phyloP scores from a whole-genome alignment of 2,797 vertebrate genomes.

The Lithobates pipiens region DNA sequence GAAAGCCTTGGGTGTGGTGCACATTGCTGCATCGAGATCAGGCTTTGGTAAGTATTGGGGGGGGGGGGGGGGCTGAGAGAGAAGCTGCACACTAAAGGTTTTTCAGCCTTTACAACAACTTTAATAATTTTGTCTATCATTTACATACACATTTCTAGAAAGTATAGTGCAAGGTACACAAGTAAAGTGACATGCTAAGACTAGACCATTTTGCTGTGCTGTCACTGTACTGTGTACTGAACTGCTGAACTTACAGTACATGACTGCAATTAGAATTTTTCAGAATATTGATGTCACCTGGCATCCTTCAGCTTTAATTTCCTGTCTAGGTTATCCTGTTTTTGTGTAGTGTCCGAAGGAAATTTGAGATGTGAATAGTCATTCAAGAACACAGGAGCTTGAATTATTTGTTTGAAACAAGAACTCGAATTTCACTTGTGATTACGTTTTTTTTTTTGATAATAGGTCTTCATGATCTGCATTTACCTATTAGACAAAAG shows the following conservation, averaged over 20 bases:
- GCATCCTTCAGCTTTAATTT: neutral
- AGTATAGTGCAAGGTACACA: neutral
- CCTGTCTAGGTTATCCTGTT: neutral
- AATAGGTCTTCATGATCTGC: constrained; percentile 9
- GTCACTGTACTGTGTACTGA: neutral
- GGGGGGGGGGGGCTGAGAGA: too few species aligned
- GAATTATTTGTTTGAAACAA: constrained; percentile 50
- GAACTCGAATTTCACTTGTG: constrained; percentile 15
- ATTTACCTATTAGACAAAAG: neutral
- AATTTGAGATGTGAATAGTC: constrained; percentile 31
- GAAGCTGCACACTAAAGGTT: too few species aligned
- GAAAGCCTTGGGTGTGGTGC: too few species aligned
- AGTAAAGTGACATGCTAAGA: neutral
- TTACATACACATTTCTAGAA: neutral
- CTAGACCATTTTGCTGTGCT: neutral
- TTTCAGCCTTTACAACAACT: too few species aligned
- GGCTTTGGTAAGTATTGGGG: too few species aligned
- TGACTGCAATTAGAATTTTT: neutral
- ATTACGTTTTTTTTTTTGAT: constrained; percentile 14
- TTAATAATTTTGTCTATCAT: too few species aligned
- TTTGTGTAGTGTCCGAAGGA: neutral
- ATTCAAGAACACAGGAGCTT: constrained; percentile 6
- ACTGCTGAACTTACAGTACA: neutral
- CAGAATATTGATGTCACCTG: neutral
- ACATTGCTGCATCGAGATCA: too few species aligned